Base-by-base conservation (phyloP, 2,797 vertebrate genomes). In the Catostomus latipinnis region DNA sequence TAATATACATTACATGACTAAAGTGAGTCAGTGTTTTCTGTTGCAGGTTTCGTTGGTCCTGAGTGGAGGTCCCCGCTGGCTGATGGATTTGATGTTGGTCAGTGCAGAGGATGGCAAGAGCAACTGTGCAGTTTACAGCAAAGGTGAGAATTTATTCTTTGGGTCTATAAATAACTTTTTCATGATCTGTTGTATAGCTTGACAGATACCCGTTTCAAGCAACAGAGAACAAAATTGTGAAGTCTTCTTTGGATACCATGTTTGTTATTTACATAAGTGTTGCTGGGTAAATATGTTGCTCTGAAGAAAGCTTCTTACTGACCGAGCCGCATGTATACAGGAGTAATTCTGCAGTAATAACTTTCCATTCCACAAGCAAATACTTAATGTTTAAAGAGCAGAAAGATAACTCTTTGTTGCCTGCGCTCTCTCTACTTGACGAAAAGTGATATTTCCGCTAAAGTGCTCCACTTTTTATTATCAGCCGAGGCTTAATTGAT, bases 91-190 rank as follows among this genome's bases (percentile, higher is more conserved):
- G 92, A 95, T 92, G 89, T 95, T 94, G 93, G 94, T 95, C 91
- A 92, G 95, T 83, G 92, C 94, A 69, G 95, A 96, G 83, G 95
- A 96, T 89, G 93, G 87, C 89, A 95, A 94, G 88, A 95, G 92
- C 91, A 96, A 96, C 92, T 96, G 94, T 88, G 94, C 95, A 84
- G 93, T 96, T 88, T 96, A 96, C 94, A 95, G 93, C 93, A 95
- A 94, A 95, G 95, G 95, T 96, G 94, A 95, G 90, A 10, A 10
- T 53, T 11, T 22, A 14, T 54, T 61, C 0, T 13, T 48, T 70
- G 11, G 12, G 22, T 18, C 11, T 8, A 52, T 18, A 62, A 13
- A 62, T n/a, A 10, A 58, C 11, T 34, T 61, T 10, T 65, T 57
- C n/a, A 16, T 57, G 16, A 14, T 34, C 34, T 34, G 34, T 34